Evolutionary conservation across 2,797 vertebrate genomes (phyloP), one percentile per base, ranked within the genome.

Genomic region (Phyllotis vaccarum): DNA sequence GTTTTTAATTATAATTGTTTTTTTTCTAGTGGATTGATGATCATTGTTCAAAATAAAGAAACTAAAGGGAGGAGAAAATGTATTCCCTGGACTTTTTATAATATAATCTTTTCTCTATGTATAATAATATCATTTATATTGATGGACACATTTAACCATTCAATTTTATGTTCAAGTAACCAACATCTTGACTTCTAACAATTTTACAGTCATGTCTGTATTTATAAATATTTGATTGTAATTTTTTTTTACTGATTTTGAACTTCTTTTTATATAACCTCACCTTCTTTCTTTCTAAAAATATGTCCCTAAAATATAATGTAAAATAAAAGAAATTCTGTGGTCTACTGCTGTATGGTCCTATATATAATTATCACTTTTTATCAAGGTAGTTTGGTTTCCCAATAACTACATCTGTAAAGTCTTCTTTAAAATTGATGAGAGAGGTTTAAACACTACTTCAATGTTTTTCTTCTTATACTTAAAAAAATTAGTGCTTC

Each of bases 21-120:
- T 75, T 11, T 89, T 75, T 11, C n/a, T 85, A 49, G 17, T 86
- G n/a, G 83, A 76, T 24, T 96, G 29, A 6, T 34, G 14, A 74
- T 70, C 31, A 78, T 24, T 90, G 29, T 78, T 90, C 93, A 90
- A n/a, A 5, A 3, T 64, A 89, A 89, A 13, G 9, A 22, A 43
- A n/a, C 3, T 29, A 62, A 58, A 91, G 9, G 90, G 74, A 70
- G 31, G 40, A 56, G 64, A 90, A 90, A 83, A 89, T 85, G 31
- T 90, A 88, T 91, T 83, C 79, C 0, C 92, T 93, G 86, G 6
- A 3, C 40, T 89, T 17, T 66, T 82, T 86, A 86, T 83, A 89
- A 70, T 79, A 6, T 91, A 29, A 60, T 40, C 5, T 93, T 80
- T 58, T 40, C 31, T 40, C 29, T 29, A 10, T 90, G 27, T 49